Evolutionary conservation across 23 tunicate genomes (phyloP), one percentile per base, ranked within the genome.

Genomic region (Halocynthia aurantium): DNA sequence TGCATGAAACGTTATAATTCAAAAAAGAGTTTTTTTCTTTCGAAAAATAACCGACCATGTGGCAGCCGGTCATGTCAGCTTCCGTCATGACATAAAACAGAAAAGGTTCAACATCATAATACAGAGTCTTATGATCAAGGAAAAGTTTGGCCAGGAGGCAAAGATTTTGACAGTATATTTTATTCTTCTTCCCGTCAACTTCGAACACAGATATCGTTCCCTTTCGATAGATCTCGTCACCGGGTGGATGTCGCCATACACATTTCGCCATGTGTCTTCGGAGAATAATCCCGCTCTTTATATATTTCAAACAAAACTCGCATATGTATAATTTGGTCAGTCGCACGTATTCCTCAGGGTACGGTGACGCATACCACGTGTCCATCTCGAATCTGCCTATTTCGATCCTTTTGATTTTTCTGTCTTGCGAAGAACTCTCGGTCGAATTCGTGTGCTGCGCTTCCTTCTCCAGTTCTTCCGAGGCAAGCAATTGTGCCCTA

Each of bases 31-130:
- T 89, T 52, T 96, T 96, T 70, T 96, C 96, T 79, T 96, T 96
- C 15, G 96, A 89, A 62, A 96, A 96, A 60, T 96, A 96, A 15
- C 99, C 99, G 22, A 96, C 91, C 84, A 91, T 89, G 57, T 90
- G 95, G 72, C 92, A 83, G 55, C 98, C 98, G 17, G 85, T 81
- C 58, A 83, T 70, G 54, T 89, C 89, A 7, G 89, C 88, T 64
- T 89, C 96, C 20, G 95, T 96, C 93, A 96, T 85, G 40, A 96
- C 96, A 80, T 96, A 96, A 60, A 96, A 96, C 6, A 83, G 78
- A 71, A 96, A 96, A 7, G 93, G 99, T 56, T 96, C 99, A 9
- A 87, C 93, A 62, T 96, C 99, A 54, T 86, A 89, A 67, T 89
- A 90, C 66, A 96, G 65, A 0, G 99, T 96, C 56, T 96, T 96